Evolutionary conservation across 2,797 vertebrate species (phyloP).

Genomic region (Coranthus polyacanthus): DNA sequence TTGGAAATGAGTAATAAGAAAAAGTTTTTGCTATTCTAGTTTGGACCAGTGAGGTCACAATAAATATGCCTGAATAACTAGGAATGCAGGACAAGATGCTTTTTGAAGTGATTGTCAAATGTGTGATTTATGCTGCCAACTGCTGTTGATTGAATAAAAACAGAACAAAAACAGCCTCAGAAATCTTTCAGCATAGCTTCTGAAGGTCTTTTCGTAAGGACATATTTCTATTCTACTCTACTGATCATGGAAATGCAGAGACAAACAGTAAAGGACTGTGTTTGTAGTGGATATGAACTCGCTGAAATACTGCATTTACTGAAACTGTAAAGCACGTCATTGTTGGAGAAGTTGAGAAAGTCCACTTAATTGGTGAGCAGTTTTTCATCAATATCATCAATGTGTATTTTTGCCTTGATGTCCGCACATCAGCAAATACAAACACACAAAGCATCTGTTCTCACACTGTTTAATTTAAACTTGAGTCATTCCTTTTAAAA

Average conservation of each 20-base stretch:
- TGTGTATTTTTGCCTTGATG: slow-evolving; percentile 1
- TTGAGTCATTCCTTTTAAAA: neutral
- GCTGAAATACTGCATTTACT: neutral
- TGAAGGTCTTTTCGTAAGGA: neutral
- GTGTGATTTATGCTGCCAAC: slow-evolving; percentile 30
- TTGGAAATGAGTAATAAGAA: too few relatives aligned
- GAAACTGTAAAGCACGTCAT: neutral
- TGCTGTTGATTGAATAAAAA: too few relatives aligned
- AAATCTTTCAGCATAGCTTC: neutral
- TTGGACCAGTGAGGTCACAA: slow-evolving; percentile 47
- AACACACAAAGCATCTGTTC: neutral
- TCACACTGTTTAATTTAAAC: neutral
- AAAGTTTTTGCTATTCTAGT: slow-evolving; percentile 34
- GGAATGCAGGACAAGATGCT: slow-evolving; percentile 54
- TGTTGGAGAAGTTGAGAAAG: too few relatives aligned
- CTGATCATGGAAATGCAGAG: neutral
- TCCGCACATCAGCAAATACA: neutral
- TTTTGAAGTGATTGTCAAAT: slow-evolving; percentile 50
- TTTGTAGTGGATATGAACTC: slow-evolving; percentile 1
- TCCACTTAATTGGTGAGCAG: too few relatives aligned
- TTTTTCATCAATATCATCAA: neutral
- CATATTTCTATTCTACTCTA: neutral
- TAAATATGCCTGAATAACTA: slow-evolving; percentile 34
- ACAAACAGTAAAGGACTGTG: neutral
- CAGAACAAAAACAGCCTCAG: too few relatives aligned